Conservation (phyloP, 2,888 invertebrate genomes). For the Sicus ferrugineus region DNA sequence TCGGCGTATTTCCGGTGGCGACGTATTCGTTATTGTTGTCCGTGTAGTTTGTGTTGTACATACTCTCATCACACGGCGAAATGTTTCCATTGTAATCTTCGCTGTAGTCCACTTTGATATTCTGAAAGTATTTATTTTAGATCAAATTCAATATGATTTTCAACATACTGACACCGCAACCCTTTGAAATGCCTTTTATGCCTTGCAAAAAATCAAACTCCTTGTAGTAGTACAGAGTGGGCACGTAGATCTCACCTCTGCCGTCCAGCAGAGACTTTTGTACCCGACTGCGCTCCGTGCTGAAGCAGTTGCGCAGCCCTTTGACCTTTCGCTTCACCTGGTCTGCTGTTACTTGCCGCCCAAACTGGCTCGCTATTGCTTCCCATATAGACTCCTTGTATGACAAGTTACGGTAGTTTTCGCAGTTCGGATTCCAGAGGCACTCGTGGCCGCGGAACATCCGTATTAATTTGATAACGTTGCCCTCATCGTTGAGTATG, state of each 20-base stretch:
- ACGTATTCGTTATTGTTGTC: constrained; percentile 15
- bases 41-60: constrained; percentile 22
- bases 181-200: constrained; percentile 16
- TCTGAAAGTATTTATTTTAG: constrained; percentile 1
- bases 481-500: constrained; percentile 25
- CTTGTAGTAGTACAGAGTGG: constrained; percentile 29
- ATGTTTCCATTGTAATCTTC: constrained; percentile 21
- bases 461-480: constrained; percentile 27
- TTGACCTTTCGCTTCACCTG: constrained; percentile 30
- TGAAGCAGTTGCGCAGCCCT: constrained; percentile 28
- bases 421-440: constrained; percentile 31
- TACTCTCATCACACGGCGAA: constrained; percentile 16
- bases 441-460: constrained; percentile 27
- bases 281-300: constrained; percentile 29
- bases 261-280: constrained; percentile 28
- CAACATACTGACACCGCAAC: constrained; percentile 9
- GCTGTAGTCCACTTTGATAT: constrained; percentile 17
- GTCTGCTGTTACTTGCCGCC: constrained; percentile 18
- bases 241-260: constrained; percentile 27
- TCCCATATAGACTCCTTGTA: constrained; percentile 27
- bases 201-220: constrained; percentile 29
- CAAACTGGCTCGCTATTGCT: constrained; percentile 26
- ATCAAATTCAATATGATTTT: background rate
- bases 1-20: background rate
- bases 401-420: constrained; percentile 17